Evolutionary conservation across 2,888 invertebrate genomes (phyloP), one percentile per base, ranked within the genome.

Genomic region (Dusona sp.): DNA sequence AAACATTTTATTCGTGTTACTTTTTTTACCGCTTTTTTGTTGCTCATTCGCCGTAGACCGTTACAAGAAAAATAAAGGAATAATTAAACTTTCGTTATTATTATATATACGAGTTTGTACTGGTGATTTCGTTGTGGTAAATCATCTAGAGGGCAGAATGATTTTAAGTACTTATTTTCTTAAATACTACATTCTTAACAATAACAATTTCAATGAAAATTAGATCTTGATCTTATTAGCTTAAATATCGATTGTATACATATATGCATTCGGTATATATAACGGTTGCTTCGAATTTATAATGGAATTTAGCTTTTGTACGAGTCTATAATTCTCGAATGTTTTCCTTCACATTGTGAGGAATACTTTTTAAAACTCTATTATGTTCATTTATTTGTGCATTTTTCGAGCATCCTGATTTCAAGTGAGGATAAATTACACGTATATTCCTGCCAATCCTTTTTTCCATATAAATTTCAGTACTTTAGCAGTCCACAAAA

Each of bases 91-190:
- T 65, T 87, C 45, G 54, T 87, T 80, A 80, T 84, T 65, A 78
- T 75, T 84, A 88, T 83, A 70, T 86, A 86, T 70, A 83, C 64
- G 77, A 85, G 82, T 88, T 88, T 88, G 88, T 88, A 88, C 88
- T 88, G 78, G 84, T 88, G 67, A 83, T 82, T 88, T 88, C 88
- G 88, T 88, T 88, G 88, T 87, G 81, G 78, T 83, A 85, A 78
- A 84, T 83, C 80, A 79, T 85, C 84, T 77, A 87, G 29, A 73
- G 84, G 83, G 82, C 81, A 87, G 83, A 87, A 81, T 87, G 80
- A 88, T 87, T 82, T 84, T 88, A 88, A 88, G 88, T 88, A 88
- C 88, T 84, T 82, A 61, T 82, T 45, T 48, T 33, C 78, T 83
- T 78, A 80, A 33, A 38, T 72, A 29, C 80, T 80, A 78, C 13